Conservation (phyloP, 2,113 vertebrate species). For the Notarius lentiginosus region DNA sequence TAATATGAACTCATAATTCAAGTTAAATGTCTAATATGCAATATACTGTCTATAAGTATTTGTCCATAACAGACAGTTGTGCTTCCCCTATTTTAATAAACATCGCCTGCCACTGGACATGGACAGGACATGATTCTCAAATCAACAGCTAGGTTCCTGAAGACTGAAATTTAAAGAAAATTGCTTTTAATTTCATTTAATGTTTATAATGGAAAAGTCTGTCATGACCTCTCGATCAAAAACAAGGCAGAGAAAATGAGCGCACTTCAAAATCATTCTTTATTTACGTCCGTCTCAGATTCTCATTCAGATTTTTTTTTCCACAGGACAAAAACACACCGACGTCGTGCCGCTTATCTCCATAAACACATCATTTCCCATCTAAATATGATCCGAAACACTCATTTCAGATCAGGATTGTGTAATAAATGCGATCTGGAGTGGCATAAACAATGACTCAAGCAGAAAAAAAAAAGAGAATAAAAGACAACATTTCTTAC, state of each 20-base stretch:
- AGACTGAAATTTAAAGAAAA: not conserved
- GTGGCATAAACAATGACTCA: not conserved
- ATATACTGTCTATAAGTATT: too few relatives aligned
- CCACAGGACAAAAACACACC: conserved; percentile 37
- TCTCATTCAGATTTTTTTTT: conserved; percentile 27
- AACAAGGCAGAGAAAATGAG: conserved; percentile 50
- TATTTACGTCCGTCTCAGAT: conserved; percentile 70
- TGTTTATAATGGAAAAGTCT: not conserved
- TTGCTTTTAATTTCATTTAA: not conserved
- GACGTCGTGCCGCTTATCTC: not conserved
- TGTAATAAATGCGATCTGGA: not conserved
- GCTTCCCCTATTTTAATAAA: too few relatives aligned
- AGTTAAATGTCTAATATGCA: not conserved
- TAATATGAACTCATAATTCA: not conserved
- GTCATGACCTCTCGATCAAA: conserved; percentile 28
- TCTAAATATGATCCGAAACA: not conserved
- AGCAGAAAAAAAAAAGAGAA: not conserved
- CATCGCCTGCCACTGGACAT: not conserved
- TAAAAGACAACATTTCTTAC: conserved; percentile 29
- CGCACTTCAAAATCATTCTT: conserved; percentile 67
- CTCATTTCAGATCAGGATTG: not conserved
- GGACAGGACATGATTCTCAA: not conserved
- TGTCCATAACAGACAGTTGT: too few relatives aligned
- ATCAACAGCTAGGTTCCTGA: not conserved
- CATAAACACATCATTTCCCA: not conserved